Evolutionary conservation across 2,888 invertebrate genomes (phyloP), one percentile per base, ranked within the genome.

Genomic region (Hanleya hanleyi): DNA sequence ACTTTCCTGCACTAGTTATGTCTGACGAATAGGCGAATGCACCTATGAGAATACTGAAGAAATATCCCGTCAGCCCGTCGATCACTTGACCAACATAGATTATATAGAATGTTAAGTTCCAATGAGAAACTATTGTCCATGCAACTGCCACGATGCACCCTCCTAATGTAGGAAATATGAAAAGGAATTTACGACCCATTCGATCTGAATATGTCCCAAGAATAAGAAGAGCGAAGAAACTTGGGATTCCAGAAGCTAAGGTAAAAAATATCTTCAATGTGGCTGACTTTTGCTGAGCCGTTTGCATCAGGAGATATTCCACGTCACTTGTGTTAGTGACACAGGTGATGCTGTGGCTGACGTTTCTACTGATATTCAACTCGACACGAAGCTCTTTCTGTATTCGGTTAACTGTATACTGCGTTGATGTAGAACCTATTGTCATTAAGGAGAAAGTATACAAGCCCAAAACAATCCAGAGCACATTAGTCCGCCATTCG

Each of bases 31-130:
- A 81, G 0, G 76, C 57, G 47, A 69, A 79, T 0, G 67, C 49
- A 5, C 74, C 70, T 26, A 77, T 69, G 12, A 80, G 50, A 1
- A 76, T 75, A 22, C 62, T 71, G 26, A 73, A 74, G 12, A 77
- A 65, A 26, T 74, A 72, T 15, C 82, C 82, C 0, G 79, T 74
- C 4, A 72, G 70, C 1, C 82, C 82, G 49, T 81, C 81, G 0
- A 81, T n/a, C 22, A 72, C 70, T 41, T 73, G 71, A 1, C 75
- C 78, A 12, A 77, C 29, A 0, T 71, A 26, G 18, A 80, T 73
- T 47, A 67, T 78, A 33, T 49, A 69, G 1, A 80, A 47, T 9
- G 70, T 67, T 36, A 80, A 61, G 7, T 79, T 69, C 71, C 77
- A 83, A 72, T 79, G 67, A 36, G 81, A 77, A 26, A 81, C 75